Evolutionary conservation across 1,140 invertebrate genomes (phyloP).

Genomic region (Rhizoglyphus robini): DNA sequence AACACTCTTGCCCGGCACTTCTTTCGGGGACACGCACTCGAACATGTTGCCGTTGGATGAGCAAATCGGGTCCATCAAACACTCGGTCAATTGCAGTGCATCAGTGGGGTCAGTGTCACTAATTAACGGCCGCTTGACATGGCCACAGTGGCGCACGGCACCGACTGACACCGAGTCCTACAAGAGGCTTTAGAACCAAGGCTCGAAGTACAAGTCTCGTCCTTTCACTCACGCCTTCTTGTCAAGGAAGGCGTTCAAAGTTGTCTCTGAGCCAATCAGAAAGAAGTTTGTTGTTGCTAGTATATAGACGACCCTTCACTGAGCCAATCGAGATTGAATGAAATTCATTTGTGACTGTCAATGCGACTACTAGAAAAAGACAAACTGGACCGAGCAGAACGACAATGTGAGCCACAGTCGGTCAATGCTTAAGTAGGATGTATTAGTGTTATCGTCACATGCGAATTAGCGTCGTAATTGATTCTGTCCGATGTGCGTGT

Average conservation of each 20-base stretch:
- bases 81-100: too few species aligned
- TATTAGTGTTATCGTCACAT: conserved; percentile 10
- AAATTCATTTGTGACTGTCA: too few species aligned
- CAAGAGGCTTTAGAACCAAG: too few species aligned
- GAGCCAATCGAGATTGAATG: too few species aligned
- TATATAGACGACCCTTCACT: too few species aligned
- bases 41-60: neutral
- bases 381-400: too few species aligned
- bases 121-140: neutral
- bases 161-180: too few species aligned
- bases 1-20: neutral
- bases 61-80: neutral
- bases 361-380: too few species aligned
- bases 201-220: too few species aligned
- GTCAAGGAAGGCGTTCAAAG: conserved; percentile 4
- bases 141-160: neutral
- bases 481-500: neutral
- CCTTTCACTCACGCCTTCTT: neutral
- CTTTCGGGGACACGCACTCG: neutral
- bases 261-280: neutral
- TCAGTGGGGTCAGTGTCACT: neutral
- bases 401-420: too few species aligned
- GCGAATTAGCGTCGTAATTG: conserved; percentile 8
- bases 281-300: neutral
- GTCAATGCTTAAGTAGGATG: too few species aligned